These are phyloP conservation scores for Melanogrammus aeglefinus DNA, from an alignment of 2,797 vertebrate genomes.

Conservation along the genomic window DNA sequence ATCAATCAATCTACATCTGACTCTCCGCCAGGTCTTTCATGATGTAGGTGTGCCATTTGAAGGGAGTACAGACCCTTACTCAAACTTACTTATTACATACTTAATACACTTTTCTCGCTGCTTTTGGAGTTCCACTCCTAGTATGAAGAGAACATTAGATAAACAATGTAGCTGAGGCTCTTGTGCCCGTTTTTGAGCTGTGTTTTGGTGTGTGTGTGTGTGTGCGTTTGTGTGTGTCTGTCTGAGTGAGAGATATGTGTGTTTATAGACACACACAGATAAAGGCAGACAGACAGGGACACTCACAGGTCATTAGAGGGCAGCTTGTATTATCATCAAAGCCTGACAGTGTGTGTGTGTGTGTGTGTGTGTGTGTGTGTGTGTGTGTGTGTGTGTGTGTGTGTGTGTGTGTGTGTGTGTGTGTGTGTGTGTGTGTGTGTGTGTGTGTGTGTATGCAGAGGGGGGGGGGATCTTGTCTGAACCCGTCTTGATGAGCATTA, in stretches of 20 bases:
- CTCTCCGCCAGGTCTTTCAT: neutral
- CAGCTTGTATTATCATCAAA: conserved; percentile 33
- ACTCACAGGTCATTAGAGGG: conserved; percentile 34
- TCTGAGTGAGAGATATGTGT: conserved; percentile 6
- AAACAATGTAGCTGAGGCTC: conserved; percentile 1
- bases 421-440: too few species aligned
- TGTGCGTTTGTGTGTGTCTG: neutral
- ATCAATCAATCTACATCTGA: too few species aligned
- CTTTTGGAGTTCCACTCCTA: conserved; percentile 20
- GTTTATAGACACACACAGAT: conserved; percentile 11
- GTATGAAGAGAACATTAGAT: conserved; percentile 22
- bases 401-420: too few species aligned
- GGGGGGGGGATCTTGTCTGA: conserved; percentile 32
- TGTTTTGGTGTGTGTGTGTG: conserved; percentile 5
- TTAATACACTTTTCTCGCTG: conserved; percentile 11
- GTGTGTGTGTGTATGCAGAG: neutral
- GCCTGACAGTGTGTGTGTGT: conserved; percentile 19
- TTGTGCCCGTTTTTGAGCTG: neutral
- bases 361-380: too few species aligned
- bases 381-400: too few species aligned
- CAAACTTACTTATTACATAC: conserved; percentile 15
- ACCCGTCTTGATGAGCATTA: conserved; percentile 40
- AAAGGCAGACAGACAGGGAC: conserved; percentile 7
- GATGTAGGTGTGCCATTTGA: neutral
- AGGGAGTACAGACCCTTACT: conserved; percentile 22